Evolutionary conservation across 2,888 invertebrate species (phyloP).

Genomic region (Orthosia gothica): DNA sequence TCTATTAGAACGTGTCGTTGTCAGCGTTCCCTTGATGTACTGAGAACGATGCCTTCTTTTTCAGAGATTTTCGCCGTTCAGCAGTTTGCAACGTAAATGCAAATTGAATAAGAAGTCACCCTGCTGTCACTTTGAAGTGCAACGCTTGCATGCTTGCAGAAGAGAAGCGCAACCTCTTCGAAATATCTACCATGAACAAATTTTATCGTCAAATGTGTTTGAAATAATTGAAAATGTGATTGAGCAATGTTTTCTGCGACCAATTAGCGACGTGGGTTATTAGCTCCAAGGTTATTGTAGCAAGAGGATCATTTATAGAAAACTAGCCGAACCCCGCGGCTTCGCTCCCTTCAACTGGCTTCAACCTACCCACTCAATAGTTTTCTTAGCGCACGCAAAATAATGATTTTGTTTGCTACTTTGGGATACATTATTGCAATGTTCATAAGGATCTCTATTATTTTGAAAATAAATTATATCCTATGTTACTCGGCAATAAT

Average conservation of each 20-base stretch:
- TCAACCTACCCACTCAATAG: too few species aligned
- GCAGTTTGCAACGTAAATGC: slow-evolving; percentile 76
- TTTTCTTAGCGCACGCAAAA: too few species aligned
- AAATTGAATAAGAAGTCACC: slow-evolving; percentile 75
- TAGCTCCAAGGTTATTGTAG: slow-evolving; percentile 16
- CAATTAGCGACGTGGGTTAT: slow-evolving; percentile 9
- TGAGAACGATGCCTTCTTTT: slow-evolving; percentile 78
- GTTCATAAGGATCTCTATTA: too few species aligned
- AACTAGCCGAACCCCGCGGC: not conserved
- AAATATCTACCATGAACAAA: not conserved
- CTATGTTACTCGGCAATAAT: too few species aligned
- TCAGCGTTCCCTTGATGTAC: slow-evolving; percentile 88
- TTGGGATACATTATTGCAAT: too few species aligned
- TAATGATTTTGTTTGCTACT: too few species aligned
- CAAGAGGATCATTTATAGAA: slow-evolving; percentile 43
- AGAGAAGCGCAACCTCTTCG: not conserved
- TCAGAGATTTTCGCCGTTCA: slow-evolving; percentile 80
- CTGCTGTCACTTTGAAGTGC: slow-evolving; percentile 49
- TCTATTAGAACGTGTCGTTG: slow-evolving; percentile 91
- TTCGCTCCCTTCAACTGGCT: too few species aligned
- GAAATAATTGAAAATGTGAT: slow-evolving; percentile 17
- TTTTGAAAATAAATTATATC: too few species aligned
- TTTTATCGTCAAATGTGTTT: not conserved
- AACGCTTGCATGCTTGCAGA: slow-evolving; percentile 28
- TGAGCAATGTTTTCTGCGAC: not conserved